phyloP scores from a whole-genome alignment of 2,113 vertebrate genomes.

The Trematocara variabile region DNA sequence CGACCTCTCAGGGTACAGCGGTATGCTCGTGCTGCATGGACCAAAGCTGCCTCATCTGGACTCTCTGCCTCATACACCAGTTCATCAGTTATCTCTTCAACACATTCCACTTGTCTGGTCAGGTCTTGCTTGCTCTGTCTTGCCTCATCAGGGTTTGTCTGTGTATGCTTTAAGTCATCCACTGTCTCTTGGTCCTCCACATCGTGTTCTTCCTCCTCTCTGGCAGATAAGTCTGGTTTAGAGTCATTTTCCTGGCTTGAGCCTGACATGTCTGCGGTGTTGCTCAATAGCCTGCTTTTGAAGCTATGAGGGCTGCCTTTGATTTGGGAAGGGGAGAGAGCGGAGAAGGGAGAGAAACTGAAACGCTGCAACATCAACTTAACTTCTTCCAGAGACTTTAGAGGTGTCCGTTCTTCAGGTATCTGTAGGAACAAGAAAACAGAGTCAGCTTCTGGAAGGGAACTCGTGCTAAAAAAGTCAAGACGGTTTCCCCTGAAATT shows the following conservation, averaged over 20 bases:
- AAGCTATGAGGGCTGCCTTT: constrained; percentile 66
- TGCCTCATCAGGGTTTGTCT: background rate
- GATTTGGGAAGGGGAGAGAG: constrained; percentile 52
- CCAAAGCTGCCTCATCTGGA: constrained; percentile 90
- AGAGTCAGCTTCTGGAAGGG: background rate
- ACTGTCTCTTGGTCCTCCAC: background rate
- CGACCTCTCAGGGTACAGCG: constrained; percentile 83
- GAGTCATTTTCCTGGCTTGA: background rate
- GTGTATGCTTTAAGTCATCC: background rate
- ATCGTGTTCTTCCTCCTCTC: background rate
- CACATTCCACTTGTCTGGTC: constrained; percentile 66
- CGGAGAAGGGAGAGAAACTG: constrained; percentile 74
- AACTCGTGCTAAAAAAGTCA: background rate
- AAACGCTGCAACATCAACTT: constrained; percentile 85
- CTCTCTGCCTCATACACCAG: constrained; percentile 90
- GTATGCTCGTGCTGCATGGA: constrained; percentile 87
- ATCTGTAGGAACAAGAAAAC: constrained; percentile 31
- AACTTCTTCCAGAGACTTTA: constrained; percentile 84
- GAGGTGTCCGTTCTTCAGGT: constrained; percentile 66
- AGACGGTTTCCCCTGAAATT: background rate
- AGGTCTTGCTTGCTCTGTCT: background rate
- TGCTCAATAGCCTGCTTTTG: constrained; percentile 63
- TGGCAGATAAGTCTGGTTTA: background rate
- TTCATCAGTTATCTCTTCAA: constrained; percentile 75
- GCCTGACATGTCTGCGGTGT: background rate